Base-by-base conservation (phyloP, 2,113 vertebrate species). In the Archilochus colubris region DNA sequence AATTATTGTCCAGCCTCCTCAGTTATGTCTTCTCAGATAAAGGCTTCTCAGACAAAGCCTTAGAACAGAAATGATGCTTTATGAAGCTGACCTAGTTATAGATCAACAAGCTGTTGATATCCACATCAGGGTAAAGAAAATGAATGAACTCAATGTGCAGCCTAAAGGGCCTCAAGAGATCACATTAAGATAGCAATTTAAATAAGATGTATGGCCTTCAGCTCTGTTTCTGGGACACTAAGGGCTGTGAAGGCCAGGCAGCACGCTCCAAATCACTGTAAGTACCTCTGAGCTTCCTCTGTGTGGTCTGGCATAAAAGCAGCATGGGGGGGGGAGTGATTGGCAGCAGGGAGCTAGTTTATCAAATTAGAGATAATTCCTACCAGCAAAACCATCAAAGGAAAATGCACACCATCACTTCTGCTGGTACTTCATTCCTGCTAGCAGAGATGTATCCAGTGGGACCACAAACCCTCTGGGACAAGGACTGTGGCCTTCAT, bases 31-130 rank as follows among this genome's bases (percentile, higher is more conserved):
- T 79, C 28, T 30, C 46, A 80, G 36, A 7, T 22, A 27, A 89
- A 93, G 40, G 40, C 40, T 40, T 40, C 40, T 40, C 40, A 40
- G 75, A 82, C 51, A 73, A 91, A 82, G 68, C 24, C 31, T n/a
- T 58, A 58, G 59, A 78, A 80, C 21, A 70, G 66, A 88, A 86
- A 88, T 5, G 2, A 66, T 63, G 51, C 53, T 74, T 97, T 89
- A 74, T 76, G 75, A 85, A 86, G 64, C 68, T 59, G 63, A 77
- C 82, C 85, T 82, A 94, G 75, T 87, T 88, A 88, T 22, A 88
- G 61, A 88, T 67, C 55, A 91, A 82, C 70, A 74, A 91, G 59
- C 59, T 87, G 48, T 51, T 77, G 43, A 89, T 89, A 76, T 31
- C 75, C 83, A 79, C 33, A 85, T 70, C 28, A 70, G 51, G 38